These are phyloP conservation scores for Aldrovandia affinis DNA, from an alignment of 2,797 vertebrate species.

Conservation along the genomic window DNA sequence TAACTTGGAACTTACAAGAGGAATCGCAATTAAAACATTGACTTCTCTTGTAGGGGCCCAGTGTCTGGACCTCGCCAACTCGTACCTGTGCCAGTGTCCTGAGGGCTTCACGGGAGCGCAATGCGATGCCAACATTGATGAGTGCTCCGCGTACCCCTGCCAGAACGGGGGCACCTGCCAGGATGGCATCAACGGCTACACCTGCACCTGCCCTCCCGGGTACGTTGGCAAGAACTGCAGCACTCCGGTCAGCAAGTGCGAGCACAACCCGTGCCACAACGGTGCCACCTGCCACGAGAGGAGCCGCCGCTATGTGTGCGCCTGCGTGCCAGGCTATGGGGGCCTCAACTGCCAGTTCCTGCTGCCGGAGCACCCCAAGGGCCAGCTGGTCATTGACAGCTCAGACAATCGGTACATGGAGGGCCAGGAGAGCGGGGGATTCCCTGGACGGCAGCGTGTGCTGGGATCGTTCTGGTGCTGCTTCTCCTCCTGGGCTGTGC, in stretches of 20 bases:
- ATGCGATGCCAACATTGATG: conserved; percentile 83
- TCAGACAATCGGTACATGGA: conserved; percentile 68
- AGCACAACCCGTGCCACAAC: conserved; percentile 93
- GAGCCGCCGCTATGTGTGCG: conserved; percentile 87
- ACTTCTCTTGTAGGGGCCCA: conserved; percentile 78
- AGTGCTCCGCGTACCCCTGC: conserved; percentile 86
- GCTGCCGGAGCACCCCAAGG: conserved; percentile 78
- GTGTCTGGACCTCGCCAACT: conserved; percentile 89
- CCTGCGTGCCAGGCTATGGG: conserved; percentile 88
- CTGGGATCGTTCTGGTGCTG: conserved; percentile 90
- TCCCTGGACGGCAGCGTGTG: conserved; percentile 94
- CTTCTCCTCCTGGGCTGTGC: conserved; percentile 89
- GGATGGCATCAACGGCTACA: conserved; percentile 84
- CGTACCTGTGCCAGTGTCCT: conserved; percentile 90
- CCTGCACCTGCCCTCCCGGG: conserved; percentile 90
- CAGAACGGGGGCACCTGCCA: conserved; percentile 91
- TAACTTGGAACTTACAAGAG: neutral
- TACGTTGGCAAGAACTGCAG: conserved; percentile 95
- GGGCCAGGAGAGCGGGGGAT: conserved; percentile 68
- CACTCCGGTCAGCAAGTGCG: conserved; percentile 84
- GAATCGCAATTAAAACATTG: conserved; percentile 6
- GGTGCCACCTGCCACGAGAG: conserved; percentile 95
- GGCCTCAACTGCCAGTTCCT: conserved; percentile 96
- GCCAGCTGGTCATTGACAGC: conserved; percentile 67
- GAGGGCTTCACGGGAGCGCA: conserved; percentile 88